phyloP scores from a whole-genome alignment of 2,113 vertebrate species.

The Sander lucioperca region DNA sequence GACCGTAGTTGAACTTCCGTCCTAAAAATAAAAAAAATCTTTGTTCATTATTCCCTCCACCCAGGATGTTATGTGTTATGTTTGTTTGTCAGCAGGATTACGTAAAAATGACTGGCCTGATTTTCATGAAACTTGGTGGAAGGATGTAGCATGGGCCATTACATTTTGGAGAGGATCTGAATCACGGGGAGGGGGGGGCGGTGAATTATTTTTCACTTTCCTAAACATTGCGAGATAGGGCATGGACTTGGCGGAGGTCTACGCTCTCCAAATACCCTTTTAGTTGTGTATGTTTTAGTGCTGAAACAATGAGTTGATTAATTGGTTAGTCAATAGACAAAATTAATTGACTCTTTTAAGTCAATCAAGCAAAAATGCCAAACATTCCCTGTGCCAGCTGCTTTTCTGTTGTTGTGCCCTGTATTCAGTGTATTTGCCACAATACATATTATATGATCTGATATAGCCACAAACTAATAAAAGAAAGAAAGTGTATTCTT shows the following conservation, averaged over 20 bases:
- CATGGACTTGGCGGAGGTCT: too few relatives aligned
- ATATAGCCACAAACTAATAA: neutral
- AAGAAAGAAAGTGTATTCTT: neutral
- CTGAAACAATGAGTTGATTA: neutral
- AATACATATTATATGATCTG: neutral
- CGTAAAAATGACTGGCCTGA: neutral
- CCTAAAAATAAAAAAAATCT: neutral
- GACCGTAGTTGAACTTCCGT: neutral
- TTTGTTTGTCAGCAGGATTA: neutral
- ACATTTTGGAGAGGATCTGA: neutral
- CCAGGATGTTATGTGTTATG: neutral
- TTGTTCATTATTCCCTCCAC: neutral
- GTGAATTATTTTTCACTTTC: too few relatives aligned
- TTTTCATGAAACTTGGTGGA: neutral
- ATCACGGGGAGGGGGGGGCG: too few relatives aligned
- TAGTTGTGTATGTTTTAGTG: neutral
- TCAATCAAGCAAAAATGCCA: neutral
- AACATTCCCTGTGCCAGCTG: conserved; percentile 3
- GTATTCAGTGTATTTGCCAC: neutral
- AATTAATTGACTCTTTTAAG: neutral
- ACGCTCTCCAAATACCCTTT: neutral
- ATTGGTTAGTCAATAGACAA: neutral
- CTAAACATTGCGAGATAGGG: too few relatives aligned
- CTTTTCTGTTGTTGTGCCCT: conserved; percentile 10
- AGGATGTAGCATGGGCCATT: neutral